These are phyloP conservation scores for Eudyptes chrysolophus DNA, from an alignment of 2,113 vertebrate species.

Conservation along the genomic window DNA sequence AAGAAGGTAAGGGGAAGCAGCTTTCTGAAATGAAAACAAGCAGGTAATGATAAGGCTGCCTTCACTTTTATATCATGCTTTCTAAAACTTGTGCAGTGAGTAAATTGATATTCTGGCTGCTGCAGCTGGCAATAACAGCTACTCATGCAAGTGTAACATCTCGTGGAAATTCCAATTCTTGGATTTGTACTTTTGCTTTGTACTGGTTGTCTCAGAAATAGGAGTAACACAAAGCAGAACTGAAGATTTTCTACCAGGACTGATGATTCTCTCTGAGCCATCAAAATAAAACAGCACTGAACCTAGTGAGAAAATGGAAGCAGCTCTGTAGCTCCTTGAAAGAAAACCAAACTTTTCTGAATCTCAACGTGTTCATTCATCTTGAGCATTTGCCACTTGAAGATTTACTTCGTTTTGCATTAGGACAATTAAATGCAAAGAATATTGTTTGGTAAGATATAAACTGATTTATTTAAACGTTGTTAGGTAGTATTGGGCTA, in stretches of 20 bases:
- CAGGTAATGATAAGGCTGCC: slow-evolving; percentile 39
- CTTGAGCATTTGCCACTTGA: not conserved
- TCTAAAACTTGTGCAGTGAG: not conserved
- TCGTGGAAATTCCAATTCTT: not conserved
- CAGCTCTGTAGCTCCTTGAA: not conserved
- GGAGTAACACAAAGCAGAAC: not conserved
- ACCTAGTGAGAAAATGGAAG: not conserved
- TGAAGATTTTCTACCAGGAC: not conserved
- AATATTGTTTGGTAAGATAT: not conserved
- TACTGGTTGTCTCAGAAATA: not conserved
- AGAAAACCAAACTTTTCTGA: not conserved
- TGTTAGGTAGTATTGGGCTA: not conserved
- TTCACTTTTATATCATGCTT: slow-evolving; percentile 30
- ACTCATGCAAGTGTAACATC: slow-evolving; percentile 8
- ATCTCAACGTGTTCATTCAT: accelerated
- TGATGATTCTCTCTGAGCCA: not conserved
- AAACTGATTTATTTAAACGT: not conserved
- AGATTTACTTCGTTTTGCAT: not conserved
- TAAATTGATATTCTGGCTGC: slow-evolving; percentile 8
- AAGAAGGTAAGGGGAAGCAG: slow-evolving; percentile 40
- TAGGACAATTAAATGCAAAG: not conserved
- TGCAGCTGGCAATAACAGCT: not conserved
- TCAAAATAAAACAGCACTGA: not conserved
- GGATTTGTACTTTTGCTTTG: not conserved
- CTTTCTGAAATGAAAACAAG: slow-evolving; percentile 23